Evolutionary conservation across 2,888 invertebrate species (phyloP), one percentile per base, ranked within the genome.

Genomic region (Rhamnusium bicolor): DNA sequence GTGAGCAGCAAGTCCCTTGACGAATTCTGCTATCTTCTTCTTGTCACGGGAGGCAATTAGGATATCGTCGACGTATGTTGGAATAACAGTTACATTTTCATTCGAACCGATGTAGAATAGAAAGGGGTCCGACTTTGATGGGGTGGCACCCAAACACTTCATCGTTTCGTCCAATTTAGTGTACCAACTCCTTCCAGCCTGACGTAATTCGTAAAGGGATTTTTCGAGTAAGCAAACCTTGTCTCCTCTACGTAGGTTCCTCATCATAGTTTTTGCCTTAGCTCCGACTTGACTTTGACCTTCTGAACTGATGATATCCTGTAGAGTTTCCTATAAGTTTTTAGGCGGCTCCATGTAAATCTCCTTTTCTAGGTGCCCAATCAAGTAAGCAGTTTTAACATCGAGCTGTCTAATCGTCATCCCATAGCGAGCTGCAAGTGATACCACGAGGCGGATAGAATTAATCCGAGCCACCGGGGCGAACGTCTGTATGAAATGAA

Each of bases 11-110:
- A 81, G 62, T 27, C 68, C 49, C 10, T 53, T 14, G 21, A 40
- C 71, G n/a, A 82, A 53, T 51, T 54, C 21, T 4, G 65, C 51
- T 14, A 79, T 72, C 14, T 47, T 62, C n/a, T 61, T 32, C n/a
- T 21, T 3, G 71, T 77, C 58, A 16, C 60, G 70, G 6, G 77
- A 81, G 6, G 69, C 69, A 10, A 82, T 61, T 6, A 83, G 24
- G 18, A 83, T 79, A 40, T 83, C 82, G 47, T 84, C 80, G 2
- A 83, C 82, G 60, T 81, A 82, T 1, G 80, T 71, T 8, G 71
- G 71, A 14, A 82, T 74, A 10, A 80, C 14, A 1, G 74, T 69
- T 14, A 74, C n/a, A 24, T 75, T 47, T 32, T 77, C 70, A 14
- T 71, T 77, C 49, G 27, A 46, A 8, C 32, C 67, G 1, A 71